Evolutionary conservation across 2,888 invertebrate species (phyloP), one percentile per base, ranked within the genome.

Genomic region (Pomacea canaliculata): DNA sequence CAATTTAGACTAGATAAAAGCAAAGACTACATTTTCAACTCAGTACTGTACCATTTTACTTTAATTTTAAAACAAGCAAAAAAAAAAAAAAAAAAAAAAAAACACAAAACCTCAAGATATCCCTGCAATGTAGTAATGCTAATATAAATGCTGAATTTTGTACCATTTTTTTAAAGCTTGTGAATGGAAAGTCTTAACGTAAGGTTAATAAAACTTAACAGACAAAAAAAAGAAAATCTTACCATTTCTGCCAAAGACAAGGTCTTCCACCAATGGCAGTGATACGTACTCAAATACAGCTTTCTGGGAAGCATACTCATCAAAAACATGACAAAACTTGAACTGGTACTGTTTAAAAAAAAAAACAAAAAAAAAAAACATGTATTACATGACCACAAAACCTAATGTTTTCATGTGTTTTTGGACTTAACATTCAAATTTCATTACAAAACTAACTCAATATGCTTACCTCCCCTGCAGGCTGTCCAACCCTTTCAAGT

Each of bases 201-300:
- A 37, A 37, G 37, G 37, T 37, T 37, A 37, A 37, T 37, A 37
- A 37, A 37, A 37, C 3, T 37, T 37, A 37, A 63, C 7, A 63
- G 5, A 12, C 23, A 63, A 63, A 23, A 23, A 23, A 23, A 23
- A 23, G 23, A 23, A 23, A 16, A 59, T 71, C 84, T 78, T 79
- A 81, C 96, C 96, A 92, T 97, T 98, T 91, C 95, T 95, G 23
- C 98, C 98, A 83, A 93, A 94, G 49, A 99, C 92, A 10, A 99
- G 91, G 83, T 93, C 92, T 73, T 96, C 94, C 0, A 99, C 95
- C 23, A 99, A 92, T 0, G 97, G 98, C 71, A 95, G 92, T 0
- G 96, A 96, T 0, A 97, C 95, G 85, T 94, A 92, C 80, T 95
- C 94, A 91, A 97, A 98, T 8, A 97, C 92, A 79, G 96, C 95